A percentile compares a stretch with the other conserved stretches of the same genome.
These are phyloP conservation scores for Xenopus laevis DNA, from an alignment of 2,113 vertebrate genomes.

Conservation along the genomic window DNA sequence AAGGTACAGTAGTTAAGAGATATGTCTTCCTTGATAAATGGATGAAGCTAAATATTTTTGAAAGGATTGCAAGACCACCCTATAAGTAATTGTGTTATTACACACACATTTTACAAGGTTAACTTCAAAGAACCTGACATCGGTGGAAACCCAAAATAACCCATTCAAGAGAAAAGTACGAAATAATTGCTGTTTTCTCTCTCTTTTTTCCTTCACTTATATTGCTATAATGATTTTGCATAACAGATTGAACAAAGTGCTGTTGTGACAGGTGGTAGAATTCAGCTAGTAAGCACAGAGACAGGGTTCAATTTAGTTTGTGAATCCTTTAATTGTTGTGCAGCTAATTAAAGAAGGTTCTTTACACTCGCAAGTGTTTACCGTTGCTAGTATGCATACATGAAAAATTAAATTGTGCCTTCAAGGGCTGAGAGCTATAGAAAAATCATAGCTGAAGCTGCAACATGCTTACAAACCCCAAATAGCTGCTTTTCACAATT, in stretches of 20 bases:
- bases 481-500: constrained; percentile 86
- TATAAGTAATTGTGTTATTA: constrained; percentile 69
- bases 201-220: constrained; percentile 75
- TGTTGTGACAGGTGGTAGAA: constrained; percentile 99
- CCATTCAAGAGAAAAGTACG: constrained; percentile 95
- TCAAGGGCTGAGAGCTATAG: constrained; percentile 82
- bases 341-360: constrained; percentile 97
- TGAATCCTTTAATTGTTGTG: constrained; percentile 99
- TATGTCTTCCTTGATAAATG: constrained; percentile 52
- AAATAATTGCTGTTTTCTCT: constrained; percentile 99
- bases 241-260: constrained; percentile 95
- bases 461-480: constrained; percentile 84
- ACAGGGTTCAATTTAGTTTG: constrained; percentile 99
- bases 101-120: constrained; percentile 79
- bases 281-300: constrained; percentile 95
- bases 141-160: constrained; percentile 95
- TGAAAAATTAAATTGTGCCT: constrained; percentile 89
- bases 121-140: constrained; percentile 85
- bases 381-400: constrained; percentile 88
- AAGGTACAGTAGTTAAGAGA: constrained; percentile 48
- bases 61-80: constrained; percentile 58
- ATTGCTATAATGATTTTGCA: constrained; percentile 95
- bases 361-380: constrained; percentile 92
- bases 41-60: constrained; percentile 56
- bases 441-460: constrained; percentile 80